Evolutionary conservation across 2,888 invertebrate genomes (phyloP).

Genomic region (Scaptomyza flava): DNA sequence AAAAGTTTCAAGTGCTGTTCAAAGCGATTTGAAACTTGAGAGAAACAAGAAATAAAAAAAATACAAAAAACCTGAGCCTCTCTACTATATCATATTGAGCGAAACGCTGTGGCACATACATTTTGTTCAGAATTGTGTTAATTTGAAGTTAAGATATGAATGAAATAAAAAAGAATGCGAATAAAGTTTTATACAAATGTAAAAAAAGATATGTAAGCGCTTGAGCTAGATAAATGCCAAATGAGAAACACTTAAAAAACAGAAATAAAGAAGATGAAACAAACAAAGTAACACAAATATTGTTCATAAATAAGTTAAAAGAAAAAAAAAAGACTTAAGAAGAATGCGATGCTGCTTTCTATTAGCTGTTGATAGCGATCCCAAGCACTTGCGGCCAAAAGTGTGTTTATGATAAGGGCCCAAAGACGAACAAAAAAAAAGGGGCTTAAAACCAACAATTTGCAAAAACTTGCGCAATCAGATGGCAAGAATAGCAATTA

Average conservation of each 20-base stretch:
- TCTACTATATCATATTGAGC: constrained; percentile 2
- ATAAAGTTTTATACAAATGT: constrained; percentile 14
- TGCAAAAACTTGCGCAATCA: constrained; percentile 48
- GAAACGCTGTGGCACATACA: neutral
- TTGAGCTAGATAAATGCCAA: constrained; percentile 35
- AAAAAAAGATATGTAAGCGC: constrained; percentile 16
- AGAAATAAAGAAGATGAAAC: constrained; percentile 12
- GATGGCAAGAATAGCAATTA: constrained; percentile 71
- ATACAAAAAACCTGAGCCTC: neutral
- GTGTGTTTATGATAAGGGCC: constrained; percentile 7
- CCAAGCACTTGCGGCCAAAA: constrained; percentile 38
- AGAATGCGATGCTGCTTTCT: constrained; percentile 36
- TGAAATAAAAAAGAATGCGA: neutral
- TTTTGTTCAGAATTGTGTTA: neutral
- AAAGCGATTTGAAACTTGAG: constrained; percentile 8
- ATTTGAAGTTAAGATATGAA: neutral
- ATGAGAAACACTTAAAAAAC: constrained; percentile 32
- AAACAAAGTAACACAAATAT: neutral
- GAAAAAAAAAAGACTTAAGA: neutral
- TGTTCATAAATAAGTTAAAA: neutral
- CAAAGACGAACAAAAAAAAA: neutral
- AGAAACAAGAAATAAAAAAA: neutral
- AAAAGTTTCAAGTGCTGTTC: constrained; percentile 27
- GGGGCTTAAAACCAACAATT: constrained; percentile 9
- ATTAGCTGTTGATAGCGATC: constrained; percentile 68